Evolutionary conservation across 2,797 vertebrate species (phyloP).

Genomic region (Leptoclinus maculatus): DNA sequence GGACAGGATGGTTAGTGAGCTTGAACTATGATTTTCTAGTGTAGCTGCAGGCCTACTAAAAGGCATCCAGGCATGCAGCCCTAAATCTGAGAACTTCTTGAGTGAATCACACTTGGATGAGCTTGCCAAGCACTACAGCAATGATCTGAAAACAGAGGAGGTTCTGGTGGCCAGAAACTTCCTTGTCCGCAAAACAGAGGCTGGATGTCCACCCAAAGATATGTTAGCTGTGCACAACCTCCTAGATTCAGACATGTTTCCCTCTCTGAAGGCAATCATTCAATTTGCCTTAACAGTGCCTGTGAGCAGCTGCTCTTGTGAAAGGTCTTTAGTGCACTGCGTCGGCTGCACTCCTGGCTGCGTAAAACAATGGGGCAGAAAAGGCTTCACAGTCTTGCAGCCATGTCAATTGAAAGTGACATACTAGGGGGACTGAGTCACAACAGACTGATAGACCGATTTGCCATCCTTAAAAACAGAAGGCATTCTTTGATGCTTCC

Average conservation of each 20-base stretch:
- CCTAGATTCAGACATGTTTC: not conserved
- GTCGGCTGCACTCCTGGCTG: not conserved
- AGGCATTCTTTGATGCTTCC: not conserved
- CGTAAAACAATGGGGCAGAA: not conserved
- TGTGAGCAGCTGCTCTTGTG: not conserved
- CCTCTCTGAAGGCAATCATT: not conserved
- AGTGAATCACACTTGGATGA: not conserved
- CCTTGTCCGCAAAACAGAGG: not conserved
- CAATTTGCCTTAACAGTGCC: not conserved
- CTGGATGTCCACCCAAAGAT: not conserved
- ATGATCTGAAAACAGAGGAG: too few species aligned
- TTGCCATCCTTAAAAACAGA: not conserved
- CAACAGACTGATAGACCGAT: too few species aligned
- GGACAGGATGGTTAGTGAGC: too few species aligned
- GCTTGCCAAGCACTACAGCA: not conserved
- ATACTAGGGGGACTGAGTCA: not conserved
- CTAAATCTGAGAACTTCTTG: not conserved
- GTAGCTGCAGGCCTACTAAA: not conserved
- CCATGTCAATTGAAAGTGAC: constrained; percentile 7
- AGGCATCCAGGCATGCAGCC: not conserved
- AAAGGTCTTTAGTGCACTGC: too few species aligned
- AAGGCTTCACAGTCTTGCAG: not conserved
- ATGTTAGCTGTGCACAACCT: not conserved
- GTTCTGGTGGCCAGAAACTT: not conserved
- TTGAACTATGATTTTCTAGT: not conserved